These are phyloP conservation scores for Charadrius vociferus DNA, from an alignment of 2,113 vertebrate genomes.

Conservation along the genomic window DNA sequence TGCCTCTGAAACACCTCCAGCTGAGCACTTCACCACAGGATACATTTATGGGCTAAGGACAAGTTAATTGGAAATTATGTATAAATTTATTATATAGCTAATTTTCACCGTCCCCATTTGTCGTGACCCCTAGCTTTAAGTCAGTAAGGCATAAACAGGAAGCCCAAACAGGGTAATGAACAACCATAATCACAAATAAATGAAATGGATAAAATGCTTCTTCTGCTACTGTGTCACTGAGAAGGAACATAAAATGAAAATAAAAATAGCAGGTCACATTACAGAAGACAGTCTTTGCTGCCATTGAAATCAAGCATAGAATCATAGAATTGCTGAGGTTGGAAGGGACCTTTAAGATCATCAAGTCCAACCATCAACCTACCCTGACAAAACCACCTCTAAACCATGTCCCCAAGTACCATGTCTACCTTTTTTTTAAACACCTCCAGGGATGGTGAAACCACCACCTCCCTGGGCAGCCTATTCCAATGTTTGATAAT, in stretches of 20 bases:
- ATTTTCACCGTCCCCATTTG: not conserved
- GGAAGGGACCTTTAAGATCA: no score
- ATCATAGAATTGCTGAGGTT: no score
- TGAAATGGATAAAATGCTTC: not conserved
- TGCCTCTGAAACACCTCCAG: not conserved
- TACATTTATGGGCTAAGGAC: not conserved
- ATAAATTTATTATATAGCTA: not conserved
- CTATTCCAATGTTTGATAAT: no score
- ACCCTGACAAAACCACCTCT: no score
- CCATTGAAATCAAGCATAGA: not conserved
- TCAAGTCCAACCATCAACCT: no score
- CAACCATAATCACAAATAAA: not conserved
- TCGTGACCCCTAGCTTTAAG: not conserved
- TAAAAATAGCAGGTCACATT: not conserved
- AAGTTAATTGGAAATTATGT: not conserved
- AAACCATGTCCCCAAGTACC: no score
- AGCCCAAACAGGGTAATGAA: not conserved
- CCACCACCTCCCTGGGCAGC: no score
- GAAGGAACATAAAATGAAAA: not conserved
- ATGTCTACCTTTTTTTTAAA: no score
- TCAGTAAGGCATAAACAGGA: not conserved
- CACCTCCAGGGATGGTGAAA: no score
- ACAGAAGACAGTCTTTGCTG: not conserved
- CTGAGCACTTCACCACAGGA: not conserved
- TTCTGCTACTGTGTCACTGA: not conserved